Conservation (phyloP, 2,113 vertebrate genomes). For the Tupaia tana region DNA sequence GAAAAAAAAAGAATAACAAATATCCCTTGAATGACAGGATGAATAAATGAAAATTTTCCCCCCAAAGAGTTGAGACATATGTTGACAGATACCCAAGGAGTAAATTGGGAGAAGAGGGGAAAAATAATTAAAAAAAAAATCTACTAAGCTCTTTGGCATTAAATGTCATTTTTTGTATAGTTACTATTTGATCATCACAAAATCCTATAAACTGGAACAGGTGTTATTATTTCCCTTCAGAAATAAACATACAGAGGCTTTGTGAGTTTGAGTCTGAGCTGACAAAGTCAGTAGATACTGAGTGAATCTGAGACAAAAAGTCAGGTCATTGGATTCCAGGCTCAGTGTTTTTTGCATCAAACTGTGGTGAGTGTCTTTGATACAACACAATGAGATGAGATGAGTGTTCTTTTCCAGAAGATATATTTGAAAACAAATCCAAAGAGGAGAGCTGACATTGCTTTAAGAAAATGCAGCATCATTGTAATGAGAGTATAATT, state of each 20-base stretch:
- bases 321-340: not conserved
- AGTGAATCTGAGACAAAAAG: not conserved
- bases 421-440: not conserved
- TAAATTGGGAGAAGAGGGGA: not conserved
- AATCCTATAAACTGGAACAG: not conserved
- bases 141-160: not conserved
- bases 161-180: not conserved
- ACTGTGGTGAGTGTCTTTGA: not conserved
- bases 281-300: not conserved
- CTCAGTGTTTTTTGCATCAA: not conserved
- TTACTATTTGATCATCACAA: not conserved
- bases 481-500: not conserved
- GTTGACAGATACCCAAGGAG: not conserved
- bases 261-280: not conserved
- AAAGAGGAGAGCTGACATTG: not conserved
- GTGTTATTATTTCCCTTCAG: not conserved
- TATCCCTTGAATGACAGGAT: not conserved
- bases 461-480: not conserved
- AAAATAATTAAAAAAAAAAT: not conserved
- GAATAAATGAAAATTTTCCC: not conserved
- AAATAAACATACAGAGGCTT: not conserved
- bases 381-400: not conserved
- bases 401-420: not conserved
- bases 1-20: too few relatives aligned
- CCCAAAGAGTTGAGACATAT: not conserved